Base-by-base conservation (phyloP, 2,797 vertebrate species). In the Oreochromis mossambicus region DNA sequence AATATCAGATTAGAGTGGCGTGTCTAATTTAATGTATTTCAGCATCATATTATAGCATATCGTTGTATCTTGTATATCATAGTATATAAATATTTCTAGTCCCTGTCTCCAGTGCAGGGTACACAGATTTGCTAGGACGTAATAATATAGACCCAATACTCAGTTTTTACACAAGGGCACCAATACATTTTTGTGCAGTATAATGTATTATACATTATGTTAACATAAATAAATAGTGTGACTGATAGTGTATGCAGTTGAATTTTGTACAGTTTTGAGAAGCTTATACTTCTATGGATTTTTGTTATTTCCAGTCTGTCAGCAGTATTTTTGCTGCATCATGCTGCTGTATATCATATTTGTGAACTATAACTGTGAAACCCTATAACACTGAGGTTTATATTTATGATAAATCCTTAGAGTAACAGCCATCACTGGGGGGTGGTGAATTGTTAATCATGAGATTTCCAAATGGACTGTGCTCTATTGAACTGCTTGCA, bases 391-490 rank as follows among this genome's bases (percentile, higher is more conserved):
- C 24, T 55, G 2, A 55, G 54, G 54, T 14, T 14, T 55, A 55
- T 8, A 26, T 0, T 0, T 55, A 26, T 55, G 52, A 55, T 26
- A 55, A 55, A 55, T 26, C 52, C 0, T 54, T 0, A 52, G 2
- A 24, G 13, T 26, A 55, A 55, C 54, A 55, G 54, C 24, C 13
- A 55, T 55, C 54, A 55, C 54, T 55, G 2, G 24, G 13, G 54
- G 13, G 7, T 0, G 0, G 12, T 1, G 12, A 0, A 55, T 0
- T 26, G 52, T 55, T 55, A 55, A 55, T 8, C 24, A 0, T 55
- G 52, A 55, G 12, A 55, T 14, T 26, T 55, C 52, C 52, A 55
- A 14, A 55, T 55, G 0, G 0, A 26, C 52, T 55, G 50, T 51
- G 19, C 50, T 51, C 50, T 51, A 3, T 11, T 21, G 0, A 55